Evolutionary conservation across 2,797 vertebrate genomes (phyloP).

Genomic region (Mus caroli): DNA sequence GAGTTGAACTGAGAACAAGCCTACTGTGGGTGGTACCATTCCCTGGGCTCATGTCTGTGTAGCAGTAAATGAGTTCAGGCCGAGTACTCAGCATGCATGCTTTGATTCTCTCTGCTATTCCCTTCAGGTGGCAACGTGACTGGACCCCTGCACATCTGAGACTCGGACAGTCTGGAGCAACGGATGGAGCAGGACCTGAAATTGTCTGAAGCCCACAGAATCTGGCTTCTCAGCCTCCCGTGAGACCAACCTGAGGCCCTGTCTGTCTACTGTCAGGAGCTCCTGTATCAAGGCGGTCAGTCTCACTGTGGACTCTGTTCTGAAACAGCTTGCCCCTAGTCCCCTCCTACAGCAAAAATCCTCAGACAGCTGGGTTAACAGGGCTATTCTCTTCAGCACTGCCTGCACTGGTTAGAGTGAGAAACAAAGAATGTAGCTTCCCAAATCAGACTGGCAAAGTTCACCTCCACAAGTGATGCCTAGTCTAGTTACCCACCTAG

Average conservation of each 20-base stretch:
- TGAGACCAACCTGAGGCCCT: not conserved
- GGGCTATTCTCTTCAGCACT: not conserved
- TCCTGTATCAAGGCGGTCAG: not conserved
- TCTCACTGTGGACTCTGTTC: not conserved
- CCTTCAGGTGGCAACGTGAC: not conserved
- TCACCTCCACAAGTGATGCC: conserved; percentile 7
- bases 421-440: not conserved
- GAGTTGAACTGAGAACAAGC: not conserved
- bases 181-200: not conserved
- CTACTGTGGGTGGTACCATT: not conserved
- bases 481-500: not conserved
- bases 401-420: not conserved
- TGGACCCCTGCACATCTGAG: not conserved
- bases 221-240: not conserved
- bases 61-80: not conserved
- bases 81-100: not conserved
- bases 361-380: conserved; percentile 34
- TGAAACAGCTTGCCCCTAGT: not conserved
- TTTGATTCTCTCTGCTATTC: not conserved
- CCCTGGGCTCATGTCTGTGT: not conserved
- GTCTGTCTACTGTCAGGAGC: not conserved
- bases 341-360: not conserved
- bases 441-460: conserved; percentile 28
- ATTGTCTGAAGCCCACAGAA: not conserved
- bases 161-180: not conserved